phyloP scores from a whole-genome alignment of 2,888 invertebrate genomes.

The Rhamphomyia laevipes region DNA sequence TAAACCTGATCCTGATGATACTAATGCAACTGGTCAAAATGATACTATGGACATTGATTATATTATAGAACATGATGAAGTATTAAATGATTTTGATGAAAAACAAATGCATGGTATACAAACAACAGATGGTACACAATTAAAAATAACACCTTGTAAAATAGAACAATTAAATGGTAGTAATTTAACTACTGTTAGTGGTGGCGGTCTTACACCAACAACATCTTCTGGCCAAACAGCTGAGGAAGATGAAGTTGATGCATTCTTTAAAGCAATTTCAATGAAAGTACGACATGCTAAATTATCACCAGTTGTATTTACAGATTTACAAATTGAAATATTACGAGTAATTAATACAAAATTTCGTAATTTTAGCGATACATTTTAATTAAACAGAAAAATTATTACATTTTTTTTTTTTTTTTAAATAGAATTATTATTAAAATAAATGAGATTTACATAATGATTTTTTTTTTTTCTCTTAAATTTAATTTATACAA shows the following conservation, averaged over 20 bases:
- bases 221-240: not conserved
- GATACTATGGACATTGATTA: not conserved
- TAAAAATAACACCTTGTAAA: not conserved
- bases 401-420: no score
- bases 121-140: not conserved
- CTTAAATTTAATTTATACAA: no score
- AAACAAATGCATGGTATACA: no score
- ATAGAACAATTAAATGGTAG: not conserved
- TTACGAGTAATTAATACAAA: constrained; percentile 29
- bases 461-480: no score
- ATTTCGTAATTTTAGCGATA: constrained; percentile 19
- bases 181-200: not conserved
- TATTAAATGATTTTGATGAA: no score
- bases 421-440: no score
- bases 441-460: no score
- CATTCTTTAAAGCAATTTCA: constrained; percentile 31
- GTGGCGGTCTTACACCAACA: not conserved
- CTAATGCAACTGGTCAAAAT: not conserved
- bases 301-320: constrained; percentile 29
- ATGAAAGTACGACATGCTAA: constrained; percentile 33
- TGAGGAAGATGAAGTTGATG: constrained; percentile 32
- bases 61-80: no score
- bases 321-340: constrained; percentile 33
- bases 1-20: not conserved
- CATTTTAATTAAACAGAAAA: not conserved